Percentiles rank a stretch among this genome's conserved stretches.
phyloP scores from a whole-genome alignment of 2,888 invertebrate genomes.

The Penaeus monodon region DNA sequence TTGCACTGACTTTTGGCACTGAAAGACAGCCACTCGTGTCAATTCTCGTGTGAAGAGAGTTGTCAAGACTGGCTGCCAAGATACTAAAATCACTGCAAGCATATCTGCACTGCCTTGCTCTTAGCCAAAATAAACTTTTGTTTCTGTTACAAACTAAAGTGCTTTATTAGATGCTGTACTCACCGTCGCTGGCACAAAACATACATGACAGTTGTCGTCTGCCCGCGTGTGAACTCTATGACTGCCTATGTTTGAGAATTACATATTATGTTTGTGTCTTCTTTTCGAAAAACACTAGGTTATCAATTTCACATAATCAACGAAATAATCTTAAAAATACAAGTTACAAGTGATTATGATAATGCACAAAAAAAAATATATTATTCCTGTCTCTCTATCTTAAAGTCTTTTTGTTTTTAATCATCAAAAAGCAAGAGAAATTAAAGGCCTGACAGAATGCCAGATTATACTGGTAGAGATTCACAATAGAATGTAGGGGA shows the following conservation, averaged over 20 bases:
- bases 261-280: conserved; percentile 62
- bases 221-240: conserved; percentile 64
- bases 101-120: conserved; percentile 14
- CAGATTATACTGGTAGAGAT: background rate
- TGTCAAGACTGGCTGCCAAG: background rate
- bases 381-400: conserved; percentile 10
- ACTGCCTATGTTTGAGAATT: conserved; percentile 65
- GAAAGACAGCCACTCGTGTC: background rate
- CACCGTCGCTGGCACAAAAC: conserved; percentile 64
- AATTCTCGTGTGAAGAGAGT: background rate
- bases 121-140: conserved; percentile 22
- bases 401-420: conserved; percentile 16
- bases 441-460: conserved; percentile 33
- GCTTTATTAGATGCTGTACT: conserved; percentile 62
- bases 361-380: conserved; percentile 18
- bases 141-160: conserved; percentile 61
- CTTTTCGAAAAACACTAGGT: conserved; percentile 55
- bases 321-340: conserved; percentile 24
- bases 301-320: conserved; percentile 40
- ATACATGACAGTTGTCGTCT: conserved; percentile 63
- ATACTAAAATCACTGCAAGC: background rate
- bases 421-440: conserved; percentile 26
- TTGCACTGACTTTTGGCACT: conserved; percentile 1
- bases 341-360: conserved; percentile 15
- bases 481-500: too few relatives aligned